A percentile compares a stretch with the other conserved stretches of the same genome.
phyloP scores from a whole-genome alignment of 2,888 invertebrate genomes.

The Torymus aiolomorphi region DNA sequence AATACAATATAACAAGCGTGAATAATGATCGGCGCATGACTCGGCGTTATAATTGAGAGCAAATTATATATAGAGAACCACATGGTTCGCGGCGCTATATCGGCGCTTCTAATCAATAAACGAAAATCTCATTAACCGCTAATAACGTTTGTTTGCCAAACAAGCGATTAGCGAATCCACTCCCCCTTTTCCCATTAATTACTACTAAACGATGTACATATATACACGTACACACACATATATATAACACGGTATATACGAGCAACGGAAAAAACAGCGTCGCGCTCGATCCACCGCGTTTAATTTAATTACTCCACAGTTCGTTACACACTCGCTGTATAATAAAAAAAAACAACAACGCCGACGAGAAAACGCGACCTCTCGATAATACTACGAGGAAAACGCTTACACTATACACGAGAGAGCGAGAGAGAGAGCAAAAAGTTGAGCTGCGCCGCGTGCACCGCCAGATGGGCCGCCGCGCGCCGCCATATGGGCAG shows the following conservation, averaged over 20 bases:
- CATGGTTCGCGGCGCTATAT: too few relatives aligned
- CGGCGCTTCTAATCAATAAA: too few relatives aligned
- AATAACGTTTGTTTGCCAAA: too few relatives aligned
- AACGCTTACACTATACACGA: background rate
- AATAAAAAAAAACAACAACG: constrained; percentile 7
- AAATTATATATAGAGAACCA: too few relatives aligned
- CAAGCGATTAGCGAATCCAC: constrained; percentile 20
- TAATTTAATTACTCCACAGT: constrained; percentile 25
- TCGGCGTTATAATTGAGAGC: too few relatives aligned
- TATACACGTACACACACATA: background rate
- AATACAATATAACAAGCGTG: too few relatives aligned
- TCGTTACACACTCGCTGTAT: background rate
- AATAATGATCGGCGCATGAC: background rate
- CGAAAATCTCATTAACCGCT: too few relatives aligned
- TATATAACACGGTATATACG: background rate
- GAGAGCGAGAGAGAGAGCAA: constrained; percentile 36
- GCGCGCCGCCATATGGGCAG: constrained; percentile 71
- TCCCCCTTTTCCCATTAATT: background rate
- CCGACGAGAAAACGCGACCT: background rate
- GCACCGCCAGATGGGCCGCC: constrained; percentile 66
- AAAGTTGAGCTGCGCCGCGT: constrained; percentile 56
- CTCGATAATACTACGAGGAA: constrained; percentile 1
- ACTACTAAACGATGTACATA: background rate
- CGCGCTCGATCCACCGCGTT: background rate
- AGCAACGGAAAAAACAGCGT: background rate